Base-by-base conservation (phyloP, 2,113 vertebrate species). In the Motacilla tschutschensis region DNA sequence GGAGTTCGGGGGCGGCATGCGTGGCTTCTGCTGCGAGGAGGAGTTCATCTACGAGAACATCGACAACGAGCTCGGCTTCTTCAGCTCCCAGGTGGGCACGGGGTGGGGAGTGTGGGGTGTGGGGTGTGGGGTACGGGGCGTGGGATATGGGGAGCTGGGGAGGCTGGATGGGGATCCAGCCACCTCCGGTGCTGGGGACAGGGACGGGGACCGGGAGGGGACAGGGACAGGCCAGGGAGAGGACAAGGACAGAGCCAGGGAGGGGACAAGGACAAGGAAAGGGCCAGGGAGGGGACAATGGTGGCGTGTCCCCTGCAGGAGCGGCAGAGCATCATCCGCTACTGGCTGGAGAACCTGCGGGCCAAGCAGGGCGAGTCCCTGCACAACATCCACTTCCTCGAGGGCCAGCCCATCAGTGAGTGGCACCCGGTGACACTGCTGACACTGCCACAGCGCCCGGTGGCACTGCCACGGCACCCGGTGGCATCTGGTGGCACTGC, bases 21-120 rank as follows among this genome's bases (percentile, higher is more conserved):
- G 98, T 14, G 96, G 96, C 92, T 99, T 99, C 96, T 99, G 98
- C 29, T 99, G 99, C 16, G 99, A 99, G 84, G 99, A 99, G 94
- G 98, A 99, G 89, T 99, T 99, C 95, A 99, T 99, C 96, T 99
- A 99, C 4, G 98, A 99, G 96, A 99, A 99, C 93, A 98, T 99
- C 10, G 99, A 99, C 95, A 99, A 98, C 6, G 98, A 99, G 94
- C 95, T 99, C 54, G 98, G 97, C 91, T 99, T 99, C 96, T 99
- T 99, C 96, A 99, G 98, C 31, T 99, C 99, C 59, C 99, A 99
- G 98, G 99, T 99, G 86, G 57, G 38, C 10, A 38, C 38, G 10
- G 41, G 48, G 40, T 25, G 2, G 43, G 50, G 38, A 0, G 33
- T 33, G 1, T 4, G 28, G 54, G 43, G 0, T 33, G n/a, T n/a